A percentile compares a stretch with the other conserved stretches of the same genome.
These are phyloP conservation scores for Folsomia candida DNA, from an alignment of 2,888 invertebrate genomes.

Conservation along the genomic window DNA sequence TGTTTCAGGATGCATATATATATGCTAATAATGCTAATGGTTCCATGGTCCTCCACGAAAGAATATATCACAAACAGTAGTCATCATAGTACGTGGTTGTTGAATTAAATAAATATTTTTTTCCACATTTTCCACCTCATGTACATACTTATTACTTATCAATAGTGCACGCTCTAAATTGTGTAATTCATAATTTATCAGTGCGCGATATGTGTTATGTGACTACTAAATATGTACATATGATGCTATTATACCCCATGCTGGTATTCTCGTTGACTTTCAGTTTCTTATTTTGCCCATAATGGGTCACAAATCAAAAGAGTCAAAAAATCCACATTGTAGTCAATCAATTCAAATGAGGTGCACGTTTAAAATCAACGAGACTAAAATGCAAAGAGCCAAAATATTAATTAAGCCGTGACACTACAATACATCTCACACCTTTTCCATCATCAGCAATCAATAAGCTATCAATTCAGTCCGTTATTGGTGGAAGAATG, in stretches of 20 bases:
- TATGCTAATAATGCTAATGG: neutral
- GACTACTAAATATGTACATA: too few species aligned
- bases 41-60: neutral
- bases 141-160: too few species aligned
- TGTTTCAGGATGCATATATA: neutral
- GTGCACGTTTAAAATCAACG: neutral
- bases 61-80: neutral
- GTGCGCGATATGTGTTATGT: too few species aligned
- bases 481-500: neutral
- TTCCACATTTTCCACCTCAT: too few species aligned
- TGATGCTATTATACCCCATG: neutral
- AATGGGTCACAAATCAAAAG: conserved; percentile 12
- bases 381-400: conserved; percentile 1
- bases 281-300: conserved; percentile 5
- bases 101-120: neutral
- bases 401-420: conserved; percentile 13
- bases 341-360: neutral
- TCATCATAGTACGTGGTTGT: neutral
- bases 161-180: neutral
- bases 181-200: neutral
- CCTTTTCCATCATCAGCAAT: conserved; percentile 5
- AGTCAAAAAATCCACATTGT: conserved; percentile 5
- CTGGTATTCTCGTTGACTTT: conserved; percentile 1
- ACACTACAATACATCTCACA: conserved; percentile 1
- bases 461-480: conserved; percentile 2